Evolutionary conservation across 2,797 vertebrate genomes (phyloP).

Genomic region (Ptychobarbus kaznakovi): DNA sequence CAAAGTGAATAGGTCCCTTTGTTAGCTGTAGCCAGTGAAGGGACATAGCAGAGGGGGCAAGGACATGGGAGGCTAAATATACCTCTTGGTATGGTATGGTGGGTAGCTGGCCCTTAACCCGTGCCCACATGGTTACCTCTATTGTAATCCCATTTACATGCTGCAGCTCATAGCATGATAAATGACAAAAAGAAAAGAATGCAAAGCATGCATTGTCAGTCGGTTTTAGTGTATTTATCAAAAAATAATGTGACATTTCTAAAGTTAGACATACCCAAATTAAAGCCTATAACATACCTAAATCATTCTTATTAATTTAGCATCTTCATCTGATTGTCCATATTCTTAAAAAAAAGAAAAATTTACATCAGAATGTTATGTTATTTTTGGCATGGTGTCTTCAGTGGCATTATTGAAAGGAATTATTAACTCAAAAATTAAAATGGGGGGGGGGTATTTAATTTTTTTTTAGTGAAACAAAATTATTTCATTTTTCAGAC

Average conservation of each 20-base stretch:
- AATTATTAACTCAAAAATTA: not conserved
- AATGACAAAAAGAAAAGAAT: constrained; percentile 10
- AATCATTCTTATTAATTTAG: not conserved
- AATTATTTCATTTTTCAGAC: not conserved
- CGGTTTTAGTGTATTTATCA: not conserved
- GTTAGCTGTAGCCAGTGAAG: constrained; percentile 39
- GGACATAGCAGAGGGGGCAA: constrained; percentile 34
- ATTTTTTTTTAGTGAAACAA: not conserved
- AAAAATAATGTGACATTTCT: not conserved
- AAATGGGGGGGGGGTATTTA: not conserved
- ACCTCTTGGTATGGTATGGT: constrained; percentile 29
- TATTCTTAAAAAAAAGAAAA: not conserved
- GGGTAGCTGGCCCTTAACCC: constrained; percentile 33
- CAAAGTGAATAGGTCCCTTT: constrained; percentile 32
- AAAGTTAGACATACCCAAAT: not conserved
- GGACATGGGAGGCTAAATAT: constrained; percentile 57
- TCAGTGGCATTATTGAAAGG: not conserved
- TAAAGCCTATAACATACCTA: not conserved
- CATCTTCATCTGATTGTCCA: not conserved
- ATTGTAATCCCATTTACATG: constrained; percentile 13
- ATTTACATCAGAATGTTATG: not conserved
- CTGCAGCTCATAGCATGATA: constrained; percentile 10
- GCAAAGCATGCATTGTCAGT: not conserved
- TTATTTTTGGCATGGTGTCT: not conserved
- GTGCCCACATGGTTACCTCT: constrained; percentile 40